Base-by-base conservation (phyloP, 2,888 invertebrate species). In the Diabrotica balteata region DNA sequence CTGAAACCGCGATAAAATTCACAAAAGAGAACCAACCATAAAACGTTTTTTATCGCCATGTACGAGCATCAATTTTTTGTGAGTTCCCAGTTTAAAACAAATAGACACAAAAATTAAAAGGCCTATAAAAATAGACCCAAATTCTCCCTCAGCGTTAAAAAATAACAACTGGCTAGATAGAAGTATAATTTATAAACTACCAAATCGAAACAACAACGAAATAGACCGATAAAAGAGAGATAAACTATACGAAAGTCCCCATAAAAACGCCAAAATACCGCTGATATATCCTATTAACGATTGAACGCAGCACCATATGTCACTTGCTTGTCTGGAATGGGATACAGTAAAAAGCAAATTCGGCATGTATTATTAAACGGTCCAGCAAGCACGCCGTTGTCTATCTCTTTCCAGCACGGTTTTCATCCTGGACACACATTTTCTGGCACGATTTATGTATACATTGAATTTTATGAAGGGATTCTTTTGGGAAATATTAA, bases 271-370 rank as follows among this genome's bases (percentile, higher is more conserved):
- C 69, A 66, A 70, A 69, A 63, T 63, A 11, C 61, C 55, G 55
- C 66, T 52, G 65, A 69, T 67, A 70, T 64, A 67, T 70, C 67
- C 63, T 53, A 67, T 70, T 67, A 70, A 67, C 63, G 67, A 66
- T 66, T 63, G 63, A 66, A 59, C 54, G 59, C 63, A 62, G n/a
- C 49, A 60, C 69, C 64, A 67, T 70, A 67, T 70, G 70, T 67
- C 67, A 69, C 61, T 49, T 22, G 62, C 53, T 67, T 67, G 62
- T 67, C 59, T 53, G 59, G 44, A 62, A 67, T 58, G 58, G 61
- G 76, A 75, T 74, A 77, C 78, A 72, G 78, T 77, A 78, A 79
- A 80, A 80, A 80, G 76, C 78, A 76, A 80, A 80, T 78, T 80
- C 79, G 76, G 73, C 78, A 76, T 80, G 78, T 55, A 11, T 42